These are phyloP conservation scores for Betta splendens DNA, from an alignment of 2,797 vertebrate genomes.

Conservation along the genomic window DNA sequence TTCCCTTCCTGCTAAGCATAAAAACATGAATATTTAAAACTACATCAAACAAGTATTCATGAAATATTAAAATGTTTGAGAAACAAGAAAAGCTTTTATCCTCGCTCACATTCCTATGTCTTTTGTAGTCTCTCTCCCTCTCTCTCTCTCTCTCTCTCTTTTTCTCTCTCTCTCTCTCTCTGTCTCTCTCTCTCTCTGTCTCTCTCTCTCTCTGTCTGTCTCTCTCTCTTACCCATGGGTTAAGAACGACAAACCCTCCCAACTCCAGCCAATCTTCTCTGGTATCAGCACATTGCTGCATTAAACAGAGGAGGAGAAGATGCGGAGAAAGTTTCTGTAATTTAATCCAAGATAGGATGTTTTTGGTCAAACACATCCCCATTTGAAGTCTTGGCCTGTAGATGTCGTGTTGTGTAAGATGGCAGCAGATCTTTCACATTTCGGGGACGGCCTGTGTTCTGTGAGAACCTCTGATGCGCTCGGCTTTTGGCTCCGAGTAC, in stretches of 20 bases:
- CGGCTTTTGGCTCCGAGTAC: slow-evolving; percentile 37
- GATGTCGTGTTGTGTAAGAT: slow-evolving; percentile 49
- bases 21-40: slow-evolving; percentile 82
- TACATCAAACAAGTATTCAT: slow-evolving; percentile 81
- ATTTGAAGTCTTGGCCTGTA: slow-evolving; percentile 33
- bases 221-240: slow-evolving; percentile 61
- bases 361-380: slow-evolving; percentile 40
- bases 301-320: slow-evolving; percentile 47
- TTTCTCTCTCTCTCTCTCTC: slow-evolving; percentile 5
- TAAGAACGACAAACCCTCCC: slow-evolving; percentile 47
- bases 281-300: slow-evolving; percentile 65
- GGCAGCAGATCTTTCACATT: slow-evolving; percentile 44
- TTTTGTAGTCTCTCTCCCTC: slow-evolving; percentile 47
- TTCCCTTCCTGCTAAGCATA: slow-evolving; percentile 75
- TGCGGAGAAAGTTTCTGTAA: slow-evolving; percentile 53
- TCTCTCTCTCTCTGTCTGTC: slow-evolving; percentile 34
- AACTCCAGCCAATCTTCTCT: slow-evolving; percentile 50
- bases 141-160: not conserved
- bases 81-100: slow-evolving; percentile 80
- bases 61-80: slow-evolving; percentile 80
- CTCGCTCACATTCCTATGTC: slow-evolving; percentile 57
- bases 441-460: slow-evolving; percentile 23
- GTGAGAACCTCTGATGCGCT: slow-evolving; percentile 23
- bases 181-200: slow-evolving; percentile 22
- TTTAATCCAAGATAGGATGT: slow-evolving; percentile 50